These are phyloP conservation scores for Sitodiplosis mosellana DNA, from an alignment of 1,140 invertebrate genomes.

Conservation along the genomic window DNA sequence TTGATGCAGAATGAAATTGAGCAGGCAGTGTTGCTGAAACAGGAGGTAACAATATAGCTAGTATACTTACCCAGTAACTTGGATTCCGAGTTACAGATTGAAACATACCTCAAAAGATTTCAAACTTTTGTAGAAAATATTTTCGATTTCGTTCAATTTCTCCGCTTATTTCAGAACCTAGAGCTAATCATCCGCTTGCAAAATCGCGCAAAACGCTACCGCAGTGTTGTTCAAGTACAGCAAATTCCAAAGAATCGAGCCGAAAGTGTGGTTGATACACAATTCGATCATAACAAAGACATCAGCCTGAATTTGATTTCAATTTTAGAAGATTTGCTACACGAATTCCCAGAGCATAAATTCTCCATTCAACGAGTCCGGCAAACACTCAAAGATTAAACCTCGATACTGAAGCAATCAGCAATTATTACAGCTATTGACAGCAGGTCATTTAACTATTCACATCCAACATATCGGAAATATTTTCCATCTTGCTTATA, in stretches of 20 bases:
- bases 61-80: background rate
- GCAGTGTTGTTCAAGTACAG: constrained; percentile 27
- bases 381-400: constrained; percentile 26
- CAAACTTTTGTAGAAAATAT: no score
- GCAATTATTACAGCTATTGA: background rate
- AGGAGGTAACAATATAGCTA: constrained; percentile 1
- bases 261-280: constrained; percentile 25
- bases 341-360: constrained; percentile 35
- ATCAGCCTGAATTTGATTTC: constrained; percentile 29
- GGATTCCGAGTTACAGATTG: no score
- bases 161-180: constrained; percentile 28
- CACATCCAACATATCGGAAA: background rate
- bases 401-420: background rate
- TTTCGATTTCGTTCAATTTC: no score
- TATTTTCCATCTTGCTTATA: background rate
- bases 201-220: constrained; percentile 32
- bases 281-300: constrained; percentile 28
- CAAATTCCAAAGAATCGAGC: constrained; percentile 29
- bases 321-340: constrained; percentile 30
- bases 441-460: background rate
- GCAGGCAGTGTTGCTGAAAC: constrained; percentile 20
- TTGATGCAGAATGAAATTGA: constrained; percentile 22
- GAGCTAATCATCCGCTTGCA: constrained; percentile 40
- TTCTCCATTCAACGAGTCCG: constrained; percentile 29
- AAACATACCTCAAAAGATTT: no score